These are phyloP conservation scores for Podocnemis expansa DNA, from an alignment of 2,113 vertebrate genomes.

Conservation along the genomic window DNA sequence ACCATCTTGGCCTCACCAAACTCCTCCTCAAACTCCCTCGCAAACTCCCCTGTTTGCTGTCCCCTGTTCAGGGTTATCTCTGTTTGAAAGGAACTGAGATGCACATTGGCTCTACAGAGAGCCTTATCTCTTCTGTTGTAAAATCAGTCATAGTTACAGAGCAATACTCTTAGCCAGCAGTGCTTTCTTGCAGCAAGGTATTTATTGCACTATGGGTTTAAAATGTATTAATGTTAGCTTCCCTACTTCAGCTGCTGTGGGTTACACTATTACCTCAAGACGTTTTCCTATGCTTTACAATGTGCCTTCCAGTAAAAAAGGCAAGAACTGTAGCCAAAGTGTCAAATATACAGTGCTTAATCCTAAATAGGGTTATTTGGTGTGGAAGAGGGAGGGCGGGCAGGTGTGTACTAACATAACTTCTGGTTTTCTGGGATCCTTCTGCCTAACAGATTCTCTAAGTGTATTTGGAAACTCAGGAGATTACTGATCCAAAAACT, in stretches of 20 bases:
- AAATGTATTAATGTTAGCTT: conserved; percentile 71
- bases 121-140: background rate
- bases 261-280: conserved; percentile 62
- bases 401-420: background rate
- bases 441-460: background rate
- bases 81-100: accelerated
- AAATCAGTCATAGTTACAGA: conserved; percentile 24
- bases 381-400: background rate
- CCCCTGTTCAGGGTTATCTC: background rate
- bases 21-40: too few species aligned
- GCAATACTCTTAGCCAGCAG: conserved; percentile 38
- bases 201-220: conserved; percentile 52
- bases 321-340: background rate
- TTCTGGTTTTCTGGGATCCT: background rate
- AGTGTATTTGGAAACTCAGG: background rate
- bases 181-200: conserved; percentile 50
- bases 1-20: too few species aligned
- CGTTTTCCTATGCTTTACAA: conserved; percentile 30
- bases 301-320: background rate
- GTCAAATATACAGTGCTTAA: background rate
- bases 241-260: conserved; percentile 56
- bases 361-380: background rate
- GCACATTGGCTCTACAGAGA: background rate
- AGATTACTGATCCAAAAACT: background rate
- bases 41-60: too few species aligned